Base-by-base conservation (phyloP, 2,888 invertebrate genomes). In the Therioaphis trifolii region DNA sequence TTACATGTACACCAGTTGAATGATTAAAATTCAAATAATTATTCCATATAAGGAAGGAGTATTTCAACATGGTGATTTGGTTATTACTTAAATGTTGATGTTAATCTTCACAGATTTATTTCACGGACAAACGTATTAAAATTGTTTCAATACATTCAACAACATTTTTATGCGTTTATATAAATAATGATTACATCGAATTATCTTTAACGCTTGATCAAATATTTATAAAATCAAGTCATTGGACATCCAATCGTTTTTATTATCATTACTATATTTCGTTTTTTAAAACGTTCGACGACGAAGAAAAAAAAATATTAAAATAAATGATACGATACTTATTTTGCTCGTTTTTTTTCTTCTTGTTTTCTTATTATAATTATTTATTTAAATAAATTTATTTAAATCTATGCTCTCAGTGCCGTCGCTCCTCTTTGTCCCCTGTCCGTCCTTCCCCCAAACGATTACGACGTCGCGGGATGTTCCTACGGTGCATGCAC, bases 391-490 rank as follows among this genome's bases (percentile, higher is more conserved):
- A n/a, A n/a, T n/a, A n/a, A n/a, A n/a, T 76, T 63, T 77, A 49
- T 77, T 75, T 11, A 29, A 46, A 49, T 49, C n/a, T 63, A 29
- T 29, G 5, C 14, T 77, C 49, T 40, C 1, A 11, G 2, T n/a
- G n/a, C 18, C 9, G 18, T 72, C 9, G 29, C 52, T 72, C 29
- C n/a, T n/a, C n/a, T n/a, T n/a, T n/a, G n/a, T 74, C 49, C 14
- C 9, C 1, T 21, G n/a, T 55, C 7, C 21, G 9, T 43, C 43
- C 11, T 46, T 49, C 21, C 46, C 7, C 40, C 1, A 29, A 63
- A 46, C n/a, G 29, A n/a, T 77, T 29, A 77, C 27, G 29, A 63
- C 63, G 21, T 49, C 21, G 49, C n/a, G 21, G 21, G 21, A 77
- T 63, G 63, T 63, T 15, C 43, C 43, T 69, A 12, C n/a, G n/a